A percentile compares a stretch with the other conserved stretches of the same genome.
phyloP scores from a whole-genome alignment of 2,113 vertebrate genomes.

The Antennarius striatus region DNA sequence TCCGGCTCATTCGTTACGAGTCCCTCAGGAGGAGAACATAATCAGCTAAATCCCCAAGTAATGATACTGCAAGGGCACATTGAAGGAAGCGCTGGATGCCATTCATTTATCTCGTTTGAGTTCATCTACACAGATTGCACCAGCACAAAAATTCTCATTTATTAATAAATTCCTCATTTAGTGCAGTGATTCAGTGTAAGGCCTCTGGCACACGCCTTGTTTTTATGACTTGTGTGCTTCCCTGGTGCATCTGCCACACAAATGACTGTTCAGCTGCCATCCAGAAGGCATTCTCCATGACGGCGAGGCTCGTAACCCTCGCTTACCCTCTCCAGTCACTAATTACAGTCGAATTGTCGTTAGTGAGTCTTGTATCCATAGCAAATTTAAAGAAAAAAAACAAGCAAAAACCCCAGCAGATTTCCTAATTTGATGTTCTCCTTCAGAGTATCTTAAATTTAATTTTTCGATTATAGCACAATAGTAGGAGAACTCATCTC shows the following conservation, averaged over 20 bases:
- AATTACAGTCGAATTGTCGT: constrained; percentile 28
- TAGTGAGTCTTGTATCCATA: not conserved
- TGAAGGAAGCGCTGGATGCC: constrained; percentile 13
- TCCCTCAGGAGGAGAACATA: constrained; percentile 36
- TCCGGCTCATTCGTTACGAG: constrained; percentile 44
- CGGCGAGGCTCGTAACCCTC: constrained; percentile 15
- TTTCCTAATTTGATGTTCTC: not conserved
- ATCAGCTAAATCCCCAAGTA: constrained; percentile 40
- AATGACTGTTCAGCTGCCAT: constrained; percentile 54
- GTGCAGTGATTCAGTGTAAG: constrained; percentile 46
- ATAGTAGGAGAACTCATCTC: too few species aligned
- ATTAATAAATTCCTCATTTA: constrained; percentile 55
- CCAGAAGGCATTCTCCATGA: constrained; percentile 48
- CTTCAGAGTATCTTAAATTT: not conserved
- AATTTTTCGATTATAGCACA: not conserved
- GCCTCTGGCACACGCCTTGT: constrained; percentile 50
- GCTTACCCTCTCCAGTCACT: constrained; percentile 16
- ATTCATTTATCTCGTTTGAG: constrained; percentile 41
- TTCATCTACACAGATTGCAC: constrained; percentile 40
- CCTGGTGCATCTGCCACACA: constrained; percentile 56
- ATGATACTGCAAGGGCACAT: constrained; percentile 51
- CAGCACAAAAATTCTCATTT: constrained; percentile 34
- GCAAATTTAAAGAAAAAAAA: not conserved
- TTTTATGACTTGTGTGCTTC: constrained; percentile 53
- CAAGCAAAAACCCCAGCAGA: not conserved